These are phyloP conservation scores for Phyllotreta striolata DNA, from an alignment of 2,888 invertebrate species.

Conservation along the genomic window DNA sequence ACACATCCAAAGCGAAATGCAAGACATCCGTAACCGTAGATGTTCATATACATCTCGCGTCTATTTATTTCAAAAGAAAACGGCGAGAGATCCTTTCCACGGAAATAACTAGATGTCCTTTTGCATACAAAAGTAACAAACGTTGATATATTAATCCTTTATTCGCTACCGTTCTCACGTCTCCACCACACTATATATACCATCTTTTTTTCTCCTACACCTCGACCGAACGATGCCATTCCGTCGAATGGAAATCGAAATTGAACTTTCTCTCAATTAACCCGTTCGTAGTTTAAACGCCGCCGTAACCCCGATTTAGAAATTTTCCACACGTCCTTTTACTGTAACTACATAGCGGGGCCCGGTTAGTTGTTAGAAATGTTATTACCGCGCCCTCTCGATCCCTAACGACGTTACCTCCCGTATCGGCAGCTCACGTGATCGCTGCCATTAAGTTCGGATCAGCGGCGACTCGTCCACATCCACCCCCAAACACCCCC, in stretches of 20 bases:
- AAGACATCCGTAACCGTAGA: too few species aligned
- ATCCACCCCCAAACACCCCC: too few species aligned
- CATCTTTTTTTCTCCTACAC: too few species aligned
- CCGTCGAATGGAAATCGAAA: too few species aligned
- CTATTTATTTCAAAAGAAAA: too few species aligned
- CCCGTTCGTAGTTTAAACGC: too few species aligned
- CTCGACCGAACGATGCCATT: too few species aligned
- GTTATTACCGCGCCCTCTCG: constrained; percentile 46
- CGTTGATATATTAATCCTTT: constrained; percentile 43
- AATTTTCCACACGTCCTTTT: constrained; percentile 33
- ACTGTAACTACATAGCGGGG: constrained; percentile 48
- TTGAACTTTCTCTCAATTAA: too few species aligned
- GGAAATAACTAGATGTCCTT: constrained; percentile 46
- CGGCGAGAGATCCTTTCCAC: too few species aligned
- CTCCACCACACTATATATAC: too few species aligned
- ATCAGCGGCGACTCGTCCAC: not conserved
- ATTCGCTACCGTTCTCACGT: not conserved
- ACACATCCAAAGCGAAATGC: too few species aligned
- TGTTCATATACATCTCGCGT: too few species aligned
- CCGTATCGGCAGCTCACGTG: constrained; percentile 36
- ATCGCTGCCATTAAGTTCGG: constrained; percentile 6
- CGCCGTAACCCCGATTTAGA: constrained; percentile 8
- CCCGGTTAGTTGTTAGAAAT: constrained; percentile 46
- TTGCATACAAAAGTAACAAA: constrained; percentile 49
- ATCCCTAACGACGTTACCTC: constrained; percentile 47